phyloP scores from a whole-genome alignment of 92 coral and sea anemone species.

The Actinostola sp. region DNA sequence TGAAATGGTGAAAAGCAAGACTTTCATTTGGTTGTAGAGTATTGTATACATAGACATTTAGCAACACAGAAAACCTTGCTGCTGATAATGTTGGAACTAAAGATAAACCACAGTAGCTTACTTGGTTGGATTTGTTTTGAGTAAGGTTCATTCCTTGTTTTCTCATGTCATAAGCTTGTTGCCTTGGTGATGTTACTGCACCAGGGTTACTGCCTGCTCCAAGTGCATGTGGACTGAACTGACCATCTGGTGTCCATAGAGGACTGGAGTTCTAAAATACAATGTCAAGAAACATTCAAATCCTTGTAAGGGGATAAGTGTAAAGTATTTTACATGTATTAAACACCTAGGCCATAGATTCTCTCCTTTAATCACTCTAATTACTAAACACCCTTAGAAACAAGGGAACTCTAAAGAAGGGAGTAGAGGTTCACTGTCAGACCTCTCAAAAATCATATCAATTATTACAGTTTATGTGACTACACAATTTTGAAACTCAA shows the following conservation, averaged over 20 bases:
- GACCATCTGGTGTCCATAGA: slow-evolving; percentile 94
- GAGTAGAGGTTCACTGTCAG: no score
- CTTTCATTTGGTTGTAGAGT: neutral
- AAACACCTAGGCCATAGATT: neutral
- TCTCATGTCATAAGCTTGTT: slow-evolving; percentile 94
- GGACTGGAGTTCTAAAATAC: slow-evolving; percentile 62
- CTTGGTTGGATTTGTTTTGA: slow-evolving; percentile 76
- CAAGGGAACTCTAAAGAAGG: no score
- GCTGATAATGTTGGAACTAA: no score
- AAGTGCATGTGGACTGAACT: slow-evolving; percentile 80
- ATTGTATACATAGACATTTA: neutral
- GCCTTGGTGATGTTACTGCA: slow-evolving; percentile 83
- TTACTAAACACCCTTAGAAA: no score
- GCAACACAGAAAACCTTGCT: no score
- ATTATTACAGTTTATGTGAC: no score
- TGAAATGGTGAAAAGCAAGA: slow-evolving; percentile 15
- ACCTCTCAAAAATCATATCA: neutral
- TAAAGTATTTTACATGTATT: neutral
- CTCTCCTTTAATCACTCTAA: no score
- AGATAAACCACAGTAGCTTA: slow-evolving; percentile 20
- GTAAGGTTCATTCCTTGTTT: slow-evolving; percentile 73
- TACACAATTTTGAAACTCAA: no score
- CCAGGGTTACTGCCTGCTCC: slow-evolving; percentile 59
- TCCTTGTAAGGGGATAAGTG: neutral
- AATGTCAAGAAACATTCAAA: neutral